These are phyloP conservation scores for Scartelaos histophorus DNA, from an alignment of 2,113 vertebrate species.

Conservation along the genomic window DNA sequence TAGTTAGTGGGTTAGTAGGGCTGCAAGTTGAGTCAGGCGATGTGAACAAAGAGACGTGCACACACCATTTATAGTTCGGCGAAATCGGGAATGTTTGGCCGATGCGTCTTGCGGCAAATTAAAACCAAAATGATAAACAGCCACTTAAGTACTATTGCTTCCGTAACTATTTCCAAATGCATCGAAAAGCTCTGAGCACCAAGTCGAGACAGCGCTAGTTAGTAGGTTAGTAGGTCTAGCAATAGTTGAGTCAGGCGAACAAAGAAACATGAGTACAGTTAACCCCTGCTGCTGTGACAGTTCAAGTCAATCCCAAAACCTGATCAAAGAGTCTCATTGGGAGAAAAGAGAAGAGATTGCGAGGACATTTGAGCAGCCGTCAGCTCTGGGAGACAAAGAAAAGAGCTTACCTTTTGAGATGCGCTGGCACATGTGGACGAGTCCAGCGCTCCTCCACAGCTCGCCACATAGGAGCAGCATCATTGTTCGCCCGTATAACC, in stretches of 20 bases:
- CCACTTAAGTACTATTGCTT: not conserved
- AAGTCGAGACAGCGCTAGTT: not conserved
- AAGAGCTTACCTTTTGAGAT: slow-evolving; percentile 67
- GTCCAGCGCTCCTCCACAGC: slow-evolving; percentile 29
- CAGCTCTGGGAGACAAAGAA: slow-evolving; percentile 43
- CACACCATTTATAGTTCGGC: not conserved
- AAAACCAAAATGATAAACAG: not conserved
- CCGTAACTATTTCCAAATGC: not conserved
- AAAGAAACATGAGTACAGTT: slow-evolving; percentile 38
- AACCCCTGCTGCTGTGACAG: not conserved
- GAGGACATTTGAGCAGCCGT: not conserved
- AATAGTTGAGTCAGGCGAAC: slow-evolving; percentile 29
- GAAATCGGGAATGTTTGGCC: not conserved
- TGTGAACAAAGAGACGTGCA: slow-evolving; percentile 48
- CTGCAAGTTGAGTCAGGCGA: slow-evolving; percentile 6
- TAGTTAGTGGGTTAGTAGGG: slow-evolving; percentile 21
- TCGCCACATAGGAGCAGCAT: slow-evolving; percentile 54
- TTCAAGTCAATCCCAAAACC: not conserved
- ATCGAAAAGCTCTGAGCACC: not conserved
- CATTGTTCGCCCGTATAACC: slow-evolving; percentile 73
- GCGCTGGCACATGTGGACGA: slow-evolving; percentile 48
- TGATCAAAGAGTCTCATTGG: not conserved
- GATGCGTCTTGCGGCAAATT: not conserved
- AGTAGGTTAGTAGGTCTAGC: slow-evolving; percentile 17
- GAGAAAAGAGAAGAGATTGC: not conserved